Base-by-base conservation (phyloP, 2,888 invertebrate genomes). In the Cremastobaeus sp. region DNA sequence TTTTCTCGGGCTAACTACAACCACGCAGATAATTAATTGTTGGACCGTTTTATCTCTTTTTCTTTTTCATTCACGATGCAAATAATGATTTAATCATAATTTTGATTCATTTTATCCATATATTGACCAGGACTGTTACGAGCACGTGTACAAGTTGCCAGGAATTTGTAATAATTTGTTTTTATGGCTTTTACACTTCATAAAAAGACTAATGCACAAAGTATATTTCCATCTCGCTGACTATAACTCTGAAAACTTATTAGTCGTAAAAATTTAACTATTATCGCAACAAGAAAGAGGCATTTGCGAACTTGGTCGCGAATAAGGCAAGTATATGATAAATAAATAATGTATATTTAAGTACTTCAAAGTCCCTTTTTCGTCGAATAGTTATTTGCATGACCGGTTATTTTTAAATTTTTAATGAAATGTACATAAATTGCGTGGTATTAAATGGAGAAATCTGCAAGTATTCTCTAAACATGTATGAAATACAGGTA, bases 351-450 rank as follows among this genome's bases (percentile, higher is more conserved):
- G 41, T 32, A 32, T 62, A 11, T 41, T 45, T 37, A 14, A n/a
- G 18, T 25, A 41, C 15, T 37, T 47, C 30, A 21, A 43, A 43
- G 20, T n/a, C 18, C 43, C 35, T 20, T 32, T 34, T 21, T 37
- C 25, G 6, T 37, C 5, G 3, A 35, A 9, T 34, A 18, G 20
- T 17, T 35, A 35, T 52, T 52, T 43, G 35, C 50, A 25, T 52
- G 25, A 25, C 32, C 21, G 28, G 14, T 15, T 52, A 45, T 54
- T 54, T 43, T 54, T 48, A 18, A 28, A 60, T 30, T 25, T n/a
- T 18, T 37, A 65, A 65, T 54, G 54, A 30, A 65, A 65, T 65
- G 47, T 65, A 48, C 50, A 64, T 64, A 65, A 54, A 65, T 65
- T 37, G 47, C 30, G 28, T 32, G 32, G 11, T 48, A 39, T 47